Evolutionary conservation across 1,140 invertebrate species (phyloP).

Genomic region (Centruroides vittatus): DNA sequence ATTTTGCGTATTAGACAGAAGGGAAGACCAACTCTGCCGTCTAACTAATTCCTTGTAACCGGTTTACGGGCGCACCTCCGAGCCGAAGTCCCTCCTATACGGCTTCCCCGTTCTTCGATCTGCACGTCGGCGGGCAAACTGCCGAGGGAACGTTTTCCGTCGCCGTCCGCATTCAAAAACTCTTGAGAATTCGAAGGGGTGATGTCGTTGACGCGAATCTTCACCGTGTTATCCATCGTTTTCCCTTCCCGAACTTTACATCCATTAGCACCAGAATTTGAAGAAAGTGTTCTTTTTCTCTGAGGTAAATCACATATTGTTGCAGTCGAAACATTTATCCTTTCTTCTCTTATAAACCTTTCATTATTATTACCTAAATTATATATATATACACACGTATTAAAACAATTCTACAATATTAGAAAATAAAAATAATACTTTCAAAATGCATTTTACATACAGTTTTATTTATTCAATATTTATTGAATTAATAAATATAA

Average conservation of each 20-base stretch:
- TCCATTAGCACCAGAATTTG: too few species aligned
- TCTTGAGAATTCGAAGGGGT: conserved; percentile 13
- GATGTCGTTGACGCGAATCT: conserved; percentile 15
- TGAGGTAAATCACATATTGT: too few species aligned
- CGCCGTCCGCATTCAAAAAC: conserved; percentile 2
- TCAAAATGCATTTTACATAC: too few species aligned
- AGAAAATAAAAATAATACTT: too few species aligned
- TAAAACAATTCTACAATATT: too few species aligned
- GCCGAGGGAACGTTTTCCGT: background rate
- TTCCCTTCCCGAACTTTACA: background rate
- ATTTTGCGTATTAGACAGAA: background rate
- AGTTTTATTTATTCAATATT: too few species aligned
- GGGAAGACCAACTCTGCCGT: conserved; percentile 12
- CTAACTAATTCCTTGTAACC: background rate
- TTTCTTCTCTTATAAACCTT: too few species aligned
- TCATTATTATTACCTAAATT: too few species aligned
- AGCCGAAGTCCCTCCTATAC: background rate
- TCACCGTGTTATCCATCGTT: conserved; percentile 5
- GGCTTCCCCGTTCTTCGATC: background rate
- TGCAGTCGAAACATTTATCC: too few species aligned
- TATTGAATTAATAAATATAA: too few species aligned
- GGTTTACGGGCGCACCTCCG: background rate
- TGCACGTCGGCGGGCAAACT: background rate
- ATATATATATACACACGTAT: too few species aligned
- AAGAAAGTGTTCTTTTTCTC: too few species aligned